These are phyloP conservation scores for Acleris laterana DNA, from an alignment of 2,888 invertebrate genomes.

Conservation along the genomic window DNA sequence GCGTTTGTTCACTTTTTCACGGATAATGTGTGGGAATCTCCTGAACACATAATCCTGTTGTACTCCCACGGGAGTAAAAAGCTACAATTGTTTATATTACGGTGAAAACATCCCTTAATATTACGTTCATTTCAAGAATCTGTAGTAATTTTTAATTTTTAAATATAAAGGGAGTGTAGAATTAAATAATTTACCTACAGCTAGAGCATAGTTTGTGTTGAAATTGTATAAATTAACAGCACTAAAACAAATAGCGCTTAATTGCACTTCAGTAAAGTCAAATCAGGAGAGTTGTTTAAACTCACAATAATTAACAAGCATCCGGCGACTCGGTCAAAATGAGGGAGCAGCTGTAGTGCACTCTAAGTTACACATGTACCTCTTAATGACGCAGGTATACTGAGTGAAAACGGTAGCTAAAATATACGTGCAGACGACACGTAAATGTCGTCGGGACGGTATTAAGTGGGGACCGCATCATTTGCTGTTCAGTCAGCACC, in stretches of 20 bases:
- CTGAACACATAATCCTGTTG: slow-evolving; percentile 33
- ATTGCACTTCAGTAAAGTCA: slow-evolving; percentile 27
- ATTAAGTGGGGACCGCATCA: slow-evolving; percentile 82
- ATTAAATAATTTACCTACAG: too few species aligned
- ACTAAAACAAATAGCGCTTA: slow-evolving; percentile 2
- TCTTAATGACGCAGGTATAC: slow-evolving; percentile 77
- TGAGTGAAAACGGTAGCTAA: slow-evolving; percentile 73
- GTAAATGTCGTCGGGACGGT: slow-evolving; percentile 73
- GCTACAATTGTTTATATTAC: slow-evolving; percentile 26
- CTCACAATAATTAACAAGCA: slow-evolving; percentile 69
- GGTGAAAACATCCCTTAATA: background rate
- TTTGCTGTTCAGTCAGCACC: slow-evolving; percentile 81
- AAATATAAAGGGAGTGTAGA: too few species aligned
- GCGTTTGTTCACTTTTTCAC: slow-evolving; percentile 37
- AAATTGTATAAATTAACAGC: too few species aligned
- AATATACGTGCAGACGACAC: slow-evolving; percentile 77
- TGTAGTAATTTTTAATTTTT: too few species aligned
- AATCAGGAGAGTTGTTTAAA: slow-evolving; percentile 52
- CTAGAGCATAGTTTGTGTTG: too few species aligned
- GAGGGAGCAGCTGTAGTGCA: slow-evolving; percentile 60
- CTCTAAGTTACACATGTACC: slow-evolving; percentile 49
- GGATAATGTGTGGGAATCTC: slow-evolving; percentile 35
- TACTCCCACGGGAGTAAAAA: slow-evolving; percentile 18
- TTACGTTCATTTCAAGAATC: too few species aligned
- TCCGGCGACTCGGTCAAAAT: slow-evolving; percentile 59